phyloP scores from a whole-genome alignment of 92 coral and sea anemone genomes.

The Epizoanthus illoricatus region DNA sequence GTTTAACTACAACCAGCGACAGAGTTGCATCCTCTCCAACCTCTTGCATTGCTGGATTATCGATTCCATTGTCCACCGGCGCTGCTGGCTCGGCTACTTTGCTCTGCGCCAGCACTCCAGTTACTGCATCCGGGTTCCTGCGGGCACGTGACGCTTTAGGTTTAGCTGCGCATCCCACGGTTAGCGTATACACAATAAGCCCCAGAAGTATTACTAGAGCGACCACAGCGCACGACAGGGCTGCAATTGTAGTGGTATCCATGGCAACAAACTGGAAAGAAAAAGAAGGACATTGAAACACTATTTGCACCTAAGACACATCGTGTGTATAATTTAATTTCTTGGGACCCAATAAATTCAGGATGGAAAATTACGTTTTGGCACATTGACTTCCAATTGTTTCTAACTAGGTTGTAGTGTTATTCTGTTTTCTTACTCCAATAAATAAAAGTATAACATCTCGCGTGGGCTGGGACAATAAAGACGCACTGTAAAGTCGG shows the following conservation, averaged over 20 bases:
- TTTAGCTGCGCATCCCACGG: neutral
- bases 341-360: no score
- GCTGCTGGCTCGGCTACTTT: neutral
- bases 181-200: slow-evolving; percentile 3
- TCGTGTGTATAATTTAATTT: no score
- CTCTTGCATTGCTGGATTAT: slow-evolving; percentile 33
- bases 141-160: neutral
- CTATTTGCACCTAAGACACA: no score
- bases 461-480: no score
- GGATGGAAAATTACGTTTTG: no score
- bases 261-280: slow-evolving; percentile 18
- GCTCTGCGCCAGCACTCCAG: neutral
- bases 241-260: slow-evolving; percentile 13
- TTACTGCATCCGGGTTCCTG: neutral
- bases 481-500: no score
- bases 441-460: no score
- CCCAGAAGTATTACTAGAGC: slow-evolving; percentile 29
- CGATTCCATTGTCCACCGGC: slow-evolving; percentile 6
- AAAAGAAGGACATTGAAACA: neutral
- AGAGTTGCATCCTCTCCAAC: neutral
- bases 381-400: no score
- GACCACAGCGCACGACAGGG: slow-evolving; percentile 16
- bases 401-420: no score
- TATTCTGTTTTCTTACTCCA: no score
- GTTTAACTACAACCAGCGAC: neutral